Evolutionary conservation across 1,140 invertebrate species (phyloP).

Genomic region (Panagrolaimus sp.): DNA sequence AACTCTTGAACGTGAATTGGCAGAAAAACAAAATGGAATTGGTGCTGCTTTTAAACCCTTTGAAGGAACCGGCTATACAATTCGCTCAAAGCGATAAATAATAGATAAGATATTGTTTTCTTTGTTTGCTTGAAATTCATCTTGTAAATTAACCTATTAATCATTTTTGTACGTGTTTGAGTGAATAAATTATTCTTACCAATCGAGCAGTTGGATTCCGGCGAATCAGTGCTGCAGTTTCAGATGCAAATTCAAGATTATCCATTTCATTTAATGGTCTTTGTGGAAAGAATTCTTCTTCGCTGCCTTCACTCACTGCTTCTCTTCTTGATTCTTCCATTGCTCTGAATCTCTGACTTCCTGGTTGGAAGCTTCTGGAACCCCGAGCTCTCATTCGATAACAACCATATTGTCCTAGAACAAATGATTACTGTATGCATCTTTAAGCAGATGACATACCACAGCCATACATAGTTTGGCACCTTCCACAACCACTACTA

Average conservation of each 20-base stretch:
- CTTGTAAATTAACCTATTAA: not conserved
- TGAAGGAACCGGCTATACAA: constrained; percentile 3
- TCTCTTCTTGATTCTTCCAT: not conserved
- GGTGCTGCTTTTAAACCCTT: not conserved
- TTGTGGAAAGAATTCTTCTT: not conserved
- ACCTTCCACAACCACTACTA: not conserved
- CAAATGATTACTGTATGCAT: not conserved
- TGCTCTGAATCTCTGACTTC: not conserved
- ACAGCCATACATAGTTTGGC: not conserved
- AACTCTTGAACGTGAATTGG: constrained; percentile 25
- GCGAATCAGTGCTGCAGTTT: not conserved
- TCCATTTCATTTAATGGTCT: not conserved
- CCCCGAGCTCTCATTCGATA: constrained; percentile 2
- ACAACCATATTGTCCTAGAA: constrained; percentile 10
- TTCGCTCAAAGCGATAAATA: constrained; percentile 8
- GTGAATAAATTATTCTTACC: not conserved
- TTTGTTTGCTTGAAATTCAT: not conserved
- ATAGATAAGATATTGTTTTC: too few species aligned
- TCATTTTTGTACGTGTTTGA: not conserved
- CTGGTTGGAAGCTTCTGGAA: not conserved
- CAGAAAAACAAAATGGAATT: not conserved
- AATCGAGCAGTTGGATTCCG: not conserved
- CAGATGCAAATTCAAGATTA: not conserved
- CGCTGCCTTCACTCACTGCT: not conserved
- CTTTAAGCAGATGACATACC: not conserved